A percentile compares a stretch with the other conserved stretches of the same genome.
Evolutionary conservation across 1,140 invertebrate species (phyloP).

Genomic region (Cyphomyrmex costatus): DNA sequence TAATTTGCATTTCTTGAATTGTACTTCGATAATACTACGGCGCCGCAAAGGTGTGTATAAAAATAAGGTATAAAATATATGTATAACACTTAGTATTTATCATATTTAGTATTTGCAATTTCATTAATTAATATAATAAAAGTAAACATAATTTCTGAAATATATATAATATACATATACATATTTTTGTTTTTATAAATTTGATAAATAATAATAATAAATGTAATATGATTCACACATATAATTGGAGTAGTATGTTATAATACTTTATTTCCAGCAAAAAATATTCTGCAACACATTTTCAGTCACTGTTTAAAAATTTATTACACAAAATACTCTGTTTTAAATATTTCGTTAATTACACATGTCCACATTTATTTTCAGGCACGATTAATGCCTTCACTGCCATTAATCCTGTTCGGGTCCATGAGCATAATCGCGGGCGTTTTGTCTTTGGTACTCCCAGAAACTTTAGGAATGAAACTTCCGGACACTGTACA

Average conservation of each 20-base stretch:
- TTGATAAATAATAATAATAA: too few species aligned
- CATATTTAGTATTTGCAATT: neutral
- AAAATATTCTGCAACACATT: neutral
- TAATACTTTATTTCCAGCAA: neutral
- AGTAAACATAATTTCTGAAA: neutral
- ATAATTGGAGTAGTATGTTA: too few species aligned
- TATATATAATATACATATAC: too few species aligned
- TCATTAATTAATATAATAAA: neutral
- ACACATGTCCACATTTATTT: slow-evolving; percentile 57
- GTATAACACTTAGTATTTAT: neutral
- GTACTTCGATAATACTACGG: neutral
- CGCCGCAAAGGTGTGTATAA: neutral
- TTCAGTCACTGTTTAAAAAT: neutral
- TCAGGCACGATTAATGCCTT: slow-evolving; percentile 86
- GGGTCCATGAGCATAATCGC: slow-evolving; percentile 89
- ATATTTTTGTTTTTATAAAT: too few species aligned
- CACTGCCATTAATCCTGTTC: slow-evolving; percentile 90
- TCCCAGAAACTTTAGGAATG: slow-evolving; percentile 90
- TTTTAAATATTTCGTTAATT: neutral
- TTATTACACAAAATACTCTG: neutral
- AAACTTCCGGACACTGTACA: slow-evolving; percentile 91
- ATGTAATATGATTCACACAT: too few species aligned
- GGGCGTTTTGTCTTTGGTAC: slow-evolving; percentile 88
- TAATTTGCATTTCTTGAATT: neutral
- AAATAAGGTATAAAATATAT: too few species aligned